phyloP scores from a whole-genome alignment of 2,888 invertebrate species.

The Gnatocerus cornutus region DNA sequence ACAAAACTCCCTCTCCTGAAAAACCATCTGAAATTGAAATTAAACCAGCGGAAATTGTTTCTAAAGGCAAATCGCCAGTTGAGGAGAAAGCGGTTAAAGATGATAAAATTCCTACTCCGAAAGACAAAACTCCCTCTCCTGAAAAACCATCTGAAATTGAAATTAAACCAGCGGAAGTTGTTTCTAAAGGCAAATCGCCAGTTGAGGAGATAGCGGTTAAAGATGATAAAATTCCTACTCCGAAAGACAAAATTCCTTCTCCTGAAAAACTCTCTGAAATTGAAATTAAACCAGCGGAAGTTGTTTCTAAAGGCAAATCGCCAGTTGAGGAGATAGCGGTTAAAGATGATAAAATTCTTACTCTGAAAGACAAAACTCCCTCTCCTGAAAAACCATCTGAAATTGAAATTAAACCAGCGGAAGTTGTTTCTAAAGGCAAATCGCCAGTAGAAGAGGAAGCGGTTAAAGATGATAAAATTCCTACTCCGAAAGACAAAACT shows the following conservation, averaged over 20 bases:
- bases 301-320: constrained; percentile 6
- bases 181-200: not conserved
- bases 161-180: constrained; percentile 32
- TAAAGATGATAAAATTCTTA: not conserved
- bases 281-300: not conserved
- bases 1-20: not conserved
- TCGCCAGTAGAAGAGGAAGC: not conserved
- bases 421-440: constrained; percentile 1
- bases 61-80: constrained; percentile 18
- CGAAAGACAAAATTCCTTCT: constrained; percentile 14
- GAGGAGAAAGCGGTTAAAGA: not conserved
- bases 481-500: constrained; percentile 16
- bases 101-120: constrained; percentile 9
- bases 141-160: constrained; percentile 23
- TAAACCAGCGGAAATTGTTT: not conserved
- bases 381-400: constrained; percentile 6
- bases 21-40: not conserved
- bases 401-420: not conserved
- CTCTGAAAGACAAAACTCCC: constrained; percentile 17
- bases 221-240: not conserved
- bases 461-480: not conserved
- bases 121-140: constrained; percentile 31
- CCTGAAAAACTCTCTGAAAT: constrained; percentile 3
- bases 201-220: not conserved
- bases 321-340: constrained; percentile 10